These are phyloP conservation scores for Puma concolor DNA, from an alignment of 2,113 vertebrate species.

Conservation along the genomic window DNA sequence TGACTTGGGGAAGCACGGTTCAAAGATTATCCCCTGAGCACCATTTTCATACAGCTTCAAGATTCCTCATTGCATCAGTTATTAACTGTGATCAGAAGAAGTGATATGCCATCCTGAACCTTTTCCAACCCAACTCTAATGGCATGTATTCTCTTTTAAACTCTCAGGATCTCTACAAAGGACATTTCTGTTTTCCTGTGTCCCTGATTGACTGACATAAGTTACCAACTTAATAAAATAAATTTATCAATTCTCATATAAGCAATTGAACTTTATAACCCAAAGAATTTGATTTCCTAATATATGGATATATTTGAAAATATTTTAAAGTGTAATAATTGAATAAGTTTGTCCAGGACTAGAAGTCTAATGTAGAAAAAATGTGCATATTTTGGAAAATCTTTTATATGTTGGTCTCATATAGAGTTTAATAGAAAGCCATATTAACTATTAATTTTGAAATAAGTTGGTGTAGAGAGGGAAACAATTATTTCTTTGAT, in stretches of 20 bases:
- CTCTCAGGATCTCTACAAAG: not conserved
- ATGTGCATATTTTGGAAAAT: slow-evolving; percentile 33
- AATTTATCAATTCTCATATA: slow-evolving; percentile 8
- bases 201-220: not conserved
- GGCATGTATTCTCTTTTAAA: not conserved
- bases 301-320: slow-evolving; percentile 1
- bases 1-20: not conserved
- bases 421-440: not conserved
- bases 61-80: not conserved
- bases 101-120: not conserved
- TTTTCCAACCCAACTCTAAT: slow-evolving; percentile 44
- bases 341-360: not conserved
- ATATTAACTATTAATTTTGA: not conserved
- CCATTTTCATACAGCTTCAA: not conserved
- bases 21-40: not conserved
- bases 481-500: not conserved
- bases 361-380: slow-evolving; percentile 21
- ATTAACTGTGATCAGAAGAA: not conserved
- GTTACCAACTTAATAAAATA: not conserved
- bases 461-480: not conserved
- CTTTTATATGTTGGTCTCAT: not conserved
- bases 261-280: not conserved
- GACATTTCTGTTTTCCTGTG: not conserved
- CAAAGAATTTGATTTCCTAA: slow-evolving; percentile 20
- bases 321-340: slow-evolving; percentile 5